Conservation (phyloP, 2,797 vertebrate species). For the Melanotaenia parkinsoni region DNA sequence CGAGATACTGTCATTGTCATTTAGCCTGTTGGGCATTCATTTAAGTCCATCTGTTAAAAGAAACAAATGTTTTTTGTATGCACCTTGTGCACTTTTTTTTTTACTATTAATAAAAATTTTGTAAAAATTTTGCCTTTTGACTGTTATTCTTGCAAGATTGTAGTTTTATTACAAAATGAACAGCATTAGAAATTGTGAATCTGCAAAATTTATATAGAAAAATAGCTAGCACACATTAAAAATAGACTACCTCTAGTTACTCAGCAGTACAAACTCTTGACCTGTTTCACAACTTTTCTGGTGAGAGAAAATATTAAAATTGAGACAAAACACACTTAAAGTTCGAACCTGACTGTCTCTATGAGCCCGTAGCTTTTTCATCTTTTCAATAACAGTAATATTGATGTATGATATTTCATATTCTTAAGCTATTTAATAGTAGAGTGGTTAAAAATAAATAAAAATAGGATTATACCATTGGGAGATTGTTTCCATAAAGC, state of each 20-base stretch:
- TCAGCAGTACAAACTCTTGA: too few species aligned
- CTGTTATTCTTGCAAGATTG: not conserved
- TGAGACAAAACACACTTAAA: not conserved
- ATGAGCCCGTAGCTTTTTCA: not conserved
- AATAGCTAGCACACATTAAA: not conserved
- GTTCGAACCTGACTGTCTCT: not conserved
- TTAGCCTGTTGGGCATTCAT: slow-evolving; percentile 35
- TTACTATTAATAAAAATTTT: slow-evolving; percentile 73
- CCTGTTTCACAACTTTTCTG: not conserved
- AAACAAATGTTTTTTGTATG: slow-evolving; percentile 41
- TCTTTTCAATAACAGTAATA: not conserved
- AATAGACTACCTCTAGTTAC: too few species aligned
- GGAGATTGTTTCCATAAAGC: not conserved
- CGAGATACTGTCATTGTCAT: slow-evolving; percentile 49
- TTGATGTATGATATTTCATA: not conserved
- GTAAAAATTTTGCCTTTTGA: slow-evolving; percentile 31
- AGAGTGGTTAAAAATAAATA: not conserved
- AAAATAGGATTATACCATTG: not conserved
- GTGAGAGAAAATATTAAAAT: not conserved
- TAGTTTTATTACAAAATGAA: not conserved
- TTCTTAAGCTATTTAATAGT: not conserved
- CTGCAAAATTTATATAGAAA: not conserved
- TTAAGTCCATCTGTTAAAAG: slow-evolving; percentile 54
- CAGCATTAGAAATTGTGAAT: not conserved
- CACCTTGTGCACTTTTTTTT: slow-evolving; percentile 52